Conservation (phyloP, 1,140 invertebrate species). For the Drosophila kohkoa region DNA sequence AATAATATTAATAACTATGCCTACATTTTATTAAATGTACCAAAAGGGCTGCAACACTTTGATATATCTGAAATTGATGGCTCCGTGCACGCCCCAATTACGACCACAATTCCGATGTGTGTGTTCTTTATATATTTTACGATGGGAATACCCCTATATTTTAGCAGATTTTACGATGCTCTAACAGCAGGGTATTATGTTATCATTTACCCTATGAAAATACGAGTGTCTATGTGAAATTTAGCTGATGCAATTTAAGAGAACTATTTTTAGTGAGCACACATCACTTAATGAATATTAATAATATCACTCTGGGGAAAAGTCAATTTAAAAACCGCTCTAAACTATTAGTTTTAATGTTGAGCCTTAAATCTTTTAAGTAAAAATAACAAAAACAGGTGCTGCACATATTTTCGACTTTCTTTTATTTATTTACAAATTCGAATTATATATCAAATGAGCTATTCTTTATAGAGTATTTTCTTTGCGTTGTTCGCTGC, state of each 20-base stretch:
- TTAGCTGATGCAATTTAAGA: neutral
- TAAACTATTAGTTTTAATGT: no score
- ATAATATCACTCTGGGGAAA: no score
- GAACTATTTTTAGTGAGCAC: neutral
- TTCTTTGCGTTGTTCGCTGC: neutral
- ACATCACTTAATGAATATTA: no score
- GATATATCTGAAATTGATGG: constrained; percentile 65
- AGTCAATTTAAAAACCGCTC: no score
- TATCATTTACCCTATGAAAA: neutral
- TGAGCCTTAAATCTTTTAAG: no score
- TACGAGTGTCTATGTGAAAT: neutral
- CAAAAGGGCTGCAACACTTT: constrained; percentile 42
- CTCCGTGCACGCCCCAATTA: constrained; percentile 47
- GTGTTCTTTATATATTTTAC: constrained; percentile 11
- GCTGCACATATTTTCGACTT: no score
- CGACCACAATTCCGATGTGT: constrained; percentile 26
- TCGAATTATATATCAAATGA: no score
- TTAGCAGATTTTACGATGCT: constrained; percentile 5
- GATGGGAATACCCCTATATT: constrained; percentile 16
- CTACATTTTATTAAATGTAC: constrained; percentile 27
- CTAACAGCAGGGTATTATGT: constrained; percentile 9
- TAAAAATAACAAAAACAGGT: no score
- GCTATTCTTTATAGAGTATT: constrained; percentile 1
- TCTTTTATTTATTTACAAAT: neutral
- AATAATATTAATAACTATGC: constrained; percentile 22